Base-by-base conservation (phyloP, 2,888 invertebrate genomes). In the Spisula solida region DNA sequence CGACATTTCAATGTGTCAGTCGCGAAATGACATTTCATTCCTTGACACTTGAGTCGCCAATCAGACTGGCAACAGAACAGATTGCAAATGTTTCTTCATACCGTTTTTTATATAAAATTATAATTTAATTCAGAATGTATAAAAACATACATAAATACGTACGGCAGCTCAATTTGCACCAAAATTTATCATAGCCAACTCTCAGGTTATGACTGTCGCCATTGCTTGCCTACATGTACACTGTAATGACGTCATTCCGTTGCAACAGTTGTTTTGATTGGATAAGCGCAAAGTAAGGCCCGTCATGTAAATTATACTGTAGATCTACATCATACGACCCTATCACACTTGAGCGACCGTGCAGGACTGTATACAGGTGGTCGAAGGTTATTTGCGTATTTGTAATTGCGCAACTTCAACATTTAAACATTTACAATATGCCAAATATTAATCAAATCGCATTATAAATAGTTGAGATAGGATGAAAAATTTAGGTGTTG, bases 171-270 rank as follows among this genome's bases (percentile, higher is more conserved):
- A 31, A 75, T 18, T 8, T 75, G 34, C 75, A 75, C 31, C 14
- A 34, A 31, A 75, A 31, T 34, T 34, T n/a, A 31, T 10, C 60
- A 47, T 34, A 20, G 0, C n/a, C 41, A 18, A 55, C 47, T 82
- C 66, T 51, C 83, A 83, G n/a, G 83, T 66, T 83, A 20, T 29
- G 10, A 48, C 51, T 34, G 83, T 83, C 83, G 83, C 83, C 83
- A 83, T 83, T 83, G 75, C 83, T 83, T 83, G 75, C 83, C 83
- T 70, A 83, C 83, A 83, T 83, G 83, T 83, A 83, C 83, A 83
- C 83, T 56, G 55, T 75, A 20, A 75, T 83, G 83, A 83, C 83
- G 83, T 83, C 83, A 83, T 29, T 51, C 20, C 20, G 75, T 70
- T 83, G 75, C 51, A 60, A 75, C 25, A 18, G 47, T 0, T 83